These are phyloP conservation scores for Phylloscopus trochiloides DNA, from an alignment of 2,113 vertebrate species.

Conservation along the genomic window DNA sequence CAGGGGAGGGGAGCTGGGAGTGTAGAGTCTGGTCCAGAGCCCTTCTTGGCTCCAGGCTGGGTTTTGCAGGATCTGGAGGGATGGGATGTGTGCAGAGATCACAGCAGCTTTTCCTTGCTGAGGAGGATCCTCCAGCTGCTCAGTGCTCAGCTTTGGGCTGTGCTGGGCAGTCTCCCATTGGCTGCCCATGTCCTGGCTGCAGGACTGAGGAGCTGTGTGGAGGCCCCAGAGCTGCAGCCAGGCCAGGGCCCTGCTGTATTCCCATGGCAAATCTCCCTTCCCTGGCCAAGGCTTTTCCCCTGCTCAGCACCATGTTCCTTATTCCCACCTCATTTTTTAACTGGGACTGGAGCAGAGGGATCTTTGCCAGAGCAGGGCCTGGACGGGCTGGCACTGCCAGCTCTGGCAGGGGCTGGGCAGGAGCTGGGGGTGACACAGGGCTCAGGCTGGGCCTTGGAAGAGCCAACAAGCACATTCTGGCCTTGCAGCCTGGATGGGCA, in stretches of 20 bases:
- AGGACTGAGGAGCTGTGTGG: fast-evolving
- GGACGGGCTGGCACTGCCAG: neutral
- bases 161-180: fast-evolving
- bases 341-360: neutral
- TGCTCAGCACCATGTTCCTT: neutral
- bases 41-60: neutral
- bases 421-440: fast-evolving
- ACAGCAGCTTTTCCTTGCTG: neutral
- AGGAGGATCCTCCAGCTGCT: neutral
- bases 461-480: fast-evolving
- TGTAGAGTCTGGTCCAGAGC: neutral
- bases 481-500: neutral
- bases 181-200: neutral
- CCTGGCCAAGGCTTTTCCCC: neutral
- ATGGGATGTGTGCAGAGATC: neutral
- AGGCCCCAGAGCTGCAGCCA: neutral
- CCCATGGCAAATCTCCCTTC: neutral
- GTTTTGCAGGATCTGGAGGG: neutral
- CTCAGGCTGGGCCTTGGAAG: neutral
- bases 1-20: neutral
- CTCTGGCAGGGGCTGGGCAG: neutral
- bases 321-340: neutral
- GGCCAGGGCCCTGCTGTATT: fast-evolving
- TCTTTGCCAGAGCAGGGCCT: fast-evolving
- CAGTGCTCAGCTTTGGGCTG: fast-evolving